A percentile compares a stretch with the other conserved stretches of the same genome.
These are phyloP conservation scores for Sebastes diploproa DNA, from an alignment of 2,797 vertebrate species.

Conservation along the genomic window DNA sequence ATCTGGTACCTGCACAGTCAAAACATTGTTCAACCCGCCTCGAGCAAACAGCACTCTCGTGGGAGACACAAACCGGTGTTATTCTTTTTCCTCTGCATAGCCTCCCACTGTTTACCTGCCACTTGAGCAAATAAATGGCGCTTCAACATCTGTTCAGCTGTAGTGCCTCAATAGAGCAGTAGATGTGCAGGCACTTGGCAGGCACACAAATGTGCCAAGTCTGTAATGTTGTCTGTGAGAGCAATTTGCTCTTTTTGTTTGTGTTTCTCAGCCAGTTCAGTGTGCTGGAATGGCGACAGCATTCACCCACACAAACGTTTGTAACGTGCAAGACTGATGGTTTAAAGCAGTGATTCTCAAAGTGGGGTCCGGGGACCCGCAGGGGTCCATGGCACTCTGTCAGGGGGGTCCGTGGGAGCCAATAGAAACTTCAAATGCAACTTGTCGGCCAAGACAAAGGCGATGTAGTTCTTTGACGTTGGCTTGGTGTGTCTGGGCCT, in stretches of 20 bases:
- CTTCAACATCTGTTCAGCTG: conserved; percentile 66
- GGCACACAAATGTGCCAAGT: conserved; percentile 38
- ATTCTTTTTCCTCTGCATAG: conserved; percentile 50
- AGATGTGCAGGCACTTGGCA: conserved; percentile 49
- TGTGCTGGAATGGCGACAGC: conserved; percentile 3
- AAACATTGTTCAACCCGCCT: conserved; percentile 68
- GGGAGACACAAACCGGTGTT: conserved; percentile 58
- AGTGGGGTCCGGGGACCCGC: too few species aligned
- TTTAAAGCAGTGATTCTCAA: background rate
- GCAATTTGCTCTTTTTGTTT: conserved; percentile 37
- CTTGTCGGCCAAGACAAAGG: too few species aligned
- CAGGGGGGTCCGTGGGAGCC: too few species aligned
- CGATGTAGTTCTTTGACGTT: too few species aligned
- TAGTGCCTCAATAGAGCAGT: conserved; percentile 37
- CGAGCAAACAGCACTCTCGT: conserved; percentile 58
- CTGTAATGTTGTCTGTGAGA: conserved; percentile 29
- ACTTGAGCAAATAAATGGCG: conserved; percentile 75
- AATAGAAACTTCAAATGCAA: too few species aligned
- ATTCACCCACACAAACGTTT: conserved; percentile 27
- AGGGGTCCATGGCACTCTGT: too few species aligned
- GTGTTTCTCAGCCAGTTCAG: conserved; percentile 11
- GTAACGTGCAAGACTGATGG: background rate
- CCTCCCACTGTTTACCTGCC: conserved; percentile 70
- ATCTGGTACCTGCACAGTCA: conserved; percentile 63
- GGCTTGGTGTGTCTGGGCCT: too few species aligned